Conservation (phyloP, 2,113 vertebrate genomes). For the Colius striatus region DNA sequence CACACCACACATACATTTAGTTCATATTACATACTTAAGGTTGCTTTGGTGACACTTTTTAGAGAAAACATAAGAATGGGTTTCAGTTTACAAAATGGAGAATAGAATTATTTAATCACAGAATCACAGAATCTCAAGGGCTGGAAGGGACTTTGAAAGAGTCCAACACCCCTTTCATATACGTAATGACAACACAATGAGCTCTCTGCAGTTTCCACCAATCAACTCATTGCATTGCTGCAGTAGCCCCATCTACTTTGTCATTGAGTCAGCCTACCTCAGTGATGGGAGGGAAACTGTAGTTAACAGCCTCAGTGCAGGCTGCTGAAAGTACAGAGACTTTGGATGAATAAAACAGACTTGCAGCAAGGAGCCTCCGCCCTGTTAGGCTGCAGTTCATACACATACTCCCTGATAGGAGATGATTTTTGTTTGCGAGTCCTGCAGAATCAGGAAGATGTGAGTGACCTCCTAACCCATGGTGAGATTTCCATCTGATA, state of each 20-base stretch:
- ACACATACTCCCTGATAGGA: neutral
- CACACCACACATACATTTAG: neutral
- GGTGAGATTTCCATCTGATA: neutral
- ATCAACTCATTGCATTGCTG: neutral
- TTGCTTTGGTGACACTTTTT: neutral
- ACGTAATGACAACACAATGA: neutral
- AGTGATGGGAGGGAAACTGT: neutral
- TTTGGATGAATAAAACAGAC: neutral
- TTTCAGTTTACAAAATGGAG: neutral
- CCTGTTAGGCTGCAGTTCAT: neutral
- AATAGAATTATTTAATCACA: neutral
- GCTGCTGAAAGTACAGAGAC: neutral
- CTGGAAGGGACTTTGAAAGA: too few relatives aligned
- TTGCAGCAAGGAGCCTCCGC: neutral
- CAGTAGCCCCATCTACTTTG: neutral
- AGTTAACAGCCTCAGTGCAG: neutral
- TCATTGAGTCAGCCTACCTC: neutral
- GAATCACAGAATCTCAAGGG: neutral
- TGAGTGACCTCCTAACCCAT: neutral
- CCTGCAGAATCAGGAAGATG: neutral
- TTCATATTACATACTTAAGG: neutral
- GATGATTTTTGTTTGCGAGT: neutral
- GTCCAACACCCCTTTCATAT: neutral
- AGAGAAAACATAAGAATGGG: neutral
- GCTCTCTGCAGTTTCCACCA: neutral